These are phyloP conservation scores for Diploptera punctata DNA, from an alignment of 2,888 invertebrate genomes.

Conservation along the genomic window DNA sequence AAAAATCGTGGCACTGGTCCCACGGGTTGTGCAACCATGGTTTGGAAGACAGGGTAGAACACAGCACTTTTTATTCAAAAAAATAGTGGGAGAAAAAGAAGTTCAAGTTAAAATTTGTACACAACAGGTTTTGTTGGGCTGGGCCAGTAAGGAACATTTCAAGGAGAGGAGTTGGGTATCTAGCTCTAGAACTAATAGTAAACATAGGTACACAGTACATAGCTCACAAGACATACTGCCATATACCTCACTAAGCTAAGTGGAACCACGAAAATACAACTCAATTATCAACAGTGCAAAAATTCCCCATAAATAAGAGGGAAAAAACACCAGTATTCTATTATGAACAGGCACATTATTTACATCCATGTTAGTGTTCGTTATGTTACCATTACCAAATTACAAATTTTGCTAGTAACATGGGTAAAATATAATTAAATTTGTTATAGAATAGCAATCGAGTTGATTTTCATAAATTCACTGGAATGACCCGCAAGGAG, in stretches of 20 bases:
- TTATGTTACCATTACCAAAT: no score
- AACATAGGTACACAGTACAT: slow-evolving; percentile 26
- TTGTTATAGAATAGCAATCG: not conserved
- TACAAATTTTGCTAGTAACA: no score
- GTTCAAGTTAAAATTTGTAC: slow-evolving; percentile 26
- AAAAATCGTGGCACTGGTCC: slow-evolving; percentile 26
- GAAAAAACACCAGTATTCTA: not conserved
- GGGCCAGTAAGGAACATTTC: not conserved
- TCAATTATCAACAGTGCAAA: slow-evolving; percentile 5
- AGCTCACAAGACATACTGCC: slow-evolving; percentile 25
- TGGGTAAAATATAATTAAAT: no score
- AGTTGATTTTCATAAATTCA: slow-evolving; percentile 27
- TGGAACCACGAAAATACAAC: slow-evolving; percentile 25
- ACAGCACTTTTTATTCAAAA: slow-evolving; percentile 33
- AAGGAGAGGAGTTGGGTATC: slow-evolving; percentile 16
- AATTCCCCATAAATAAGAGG: not conserved
- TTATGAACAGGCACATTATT: not conserved
- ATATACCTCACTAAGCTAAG: slow-evolving; percentile 27
- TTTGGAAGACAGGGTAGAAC: slow-evolving; percentile 36
- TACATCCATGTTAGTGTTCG: no score
- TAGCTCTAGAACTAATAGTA: slow-evolving; percentile 19
- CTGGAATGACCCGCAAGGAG: slow-evolving; percentile 26
- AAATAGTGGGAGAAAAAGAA: not conserved
- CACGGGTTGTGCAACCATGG: slow-evolving; percentile 31
- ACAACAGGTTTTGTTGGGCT: slow-evolving; percentile 27